Base-by-base conservation (phyloP, 2,888 invertebrate genomes). In the Baronia brevicornis region DNA sequence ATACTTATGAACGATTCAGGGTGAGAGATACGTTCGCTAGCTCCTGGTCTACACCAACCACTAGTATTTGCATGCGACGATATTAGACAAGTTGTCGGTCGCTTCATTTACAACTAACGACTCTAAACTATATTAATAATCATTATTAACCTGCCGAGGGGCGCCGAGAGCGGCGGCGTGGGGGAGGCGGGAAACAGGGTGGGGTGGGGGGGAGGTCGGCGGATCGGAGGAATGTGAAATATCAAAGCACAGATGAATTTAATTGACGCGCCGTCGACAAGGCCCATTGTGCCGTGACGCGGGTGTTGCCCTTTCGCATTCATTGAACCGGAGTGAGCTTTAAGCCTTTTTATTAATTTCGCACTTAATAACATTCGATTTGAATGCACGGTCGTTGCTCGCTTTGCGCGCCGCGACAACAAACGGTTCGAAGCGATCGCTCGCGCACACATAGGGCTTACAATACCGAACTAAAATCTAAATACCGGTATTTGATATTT, bases 71-170 rank as follows among this genome's bases (percentile, higher is more conserved):
- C 70, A 43, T 58, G 46, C 53, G 43, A 41, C 70, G 65, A 70
- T 78, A 78, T 78, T 74, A 74, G 65, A 65, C 69, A 77, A 78
- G 73, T 77, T 77, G 55, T 55, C 54, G 60, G 58, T 51, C 57
- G 63, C 55, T 58, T 62, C 66, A 65, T 72, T 74, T 65, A 66
- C 59, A 66, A 54, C 58, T 68, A 68, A 69, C 69, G 64, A 68
- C 58, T 64, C 66, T 68, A 70, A 77, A 78, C 78, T 79, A 78
- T 79, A 79, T 78, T 79, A 78, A 77, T 79, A 69, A 77, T 72
- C 65, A 68, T 71, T 72, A 78, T 75, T 73, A 75, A 71, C 70
- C 66, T 64, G 66, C 50, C 37, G 42, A 44, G 43, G 49, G 45
- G 39, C 41, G 36, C 20, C 17, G 7, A 11, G 21, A 9, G 18